Conservation (phyloP, 2,797 vertebrate genomes). For the Hippocampus kuda region DNA sequence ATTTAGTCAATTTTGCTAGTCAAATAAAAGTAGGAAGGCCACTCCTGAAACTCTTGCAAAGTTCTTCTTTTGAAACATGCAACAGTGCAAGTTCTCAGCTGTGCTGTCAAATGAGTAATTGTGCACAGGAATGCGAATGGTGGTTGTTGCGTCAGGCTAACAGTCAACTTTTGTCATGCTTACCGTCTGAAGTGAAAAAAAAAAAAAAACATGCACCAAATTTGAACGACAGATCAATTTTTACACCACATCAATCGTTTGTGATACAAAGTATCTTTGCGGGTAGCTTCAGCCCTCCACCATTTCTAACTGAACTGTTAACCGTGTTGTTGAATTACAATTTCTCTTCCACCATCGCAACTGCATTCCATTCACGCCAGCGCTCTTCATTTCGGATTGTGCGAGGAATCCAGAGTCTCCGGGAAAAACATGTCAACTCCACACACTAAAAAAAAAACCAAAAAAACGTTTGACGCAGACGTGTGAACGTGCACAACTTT, state of each 20-base stretch:
- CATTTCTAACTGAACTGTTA: neutral
- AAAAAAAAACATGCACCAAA: neutral
- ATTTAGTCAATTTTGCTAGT: neutral
- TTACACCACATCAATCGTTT: neutral
- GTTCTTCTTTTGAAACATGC: neutral
- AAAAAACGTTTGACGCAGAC: too few species aligned
- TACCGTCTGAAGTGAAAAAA: neutral
- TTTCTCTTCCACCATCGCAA: neutral
- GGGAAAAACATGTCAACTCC: too few species aligned
- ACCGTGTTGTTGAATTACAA: neutral
- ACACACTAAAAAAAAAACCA: too few species aligned
- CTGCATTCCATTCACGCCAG: too few species aligned
- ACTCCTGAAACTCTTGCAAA: neutral
- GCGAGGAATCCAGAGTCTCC: too few species aligned
- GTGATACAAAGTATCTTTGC: neutral
- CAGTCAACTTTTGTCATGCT: neutral
- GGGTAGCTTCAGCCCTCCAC: too few species aligned
- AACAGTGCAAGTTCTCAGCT: neutral
- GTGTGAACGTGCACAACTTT: too few species aligned
- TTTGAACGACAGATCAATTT: neutral
- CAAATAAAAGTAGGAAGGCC: neutral
- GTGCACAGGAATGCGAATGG: neutral
- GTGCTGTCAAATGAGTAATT: neutral
- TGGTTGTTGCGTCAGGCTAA: neutral
- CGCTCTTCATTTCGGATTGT: too few species aligned